These are phyloP conservation scores for Epinephelus moara DNA, from an alignment of 2,113 vertebrate species.

Conservation along the genomic window DNA sequence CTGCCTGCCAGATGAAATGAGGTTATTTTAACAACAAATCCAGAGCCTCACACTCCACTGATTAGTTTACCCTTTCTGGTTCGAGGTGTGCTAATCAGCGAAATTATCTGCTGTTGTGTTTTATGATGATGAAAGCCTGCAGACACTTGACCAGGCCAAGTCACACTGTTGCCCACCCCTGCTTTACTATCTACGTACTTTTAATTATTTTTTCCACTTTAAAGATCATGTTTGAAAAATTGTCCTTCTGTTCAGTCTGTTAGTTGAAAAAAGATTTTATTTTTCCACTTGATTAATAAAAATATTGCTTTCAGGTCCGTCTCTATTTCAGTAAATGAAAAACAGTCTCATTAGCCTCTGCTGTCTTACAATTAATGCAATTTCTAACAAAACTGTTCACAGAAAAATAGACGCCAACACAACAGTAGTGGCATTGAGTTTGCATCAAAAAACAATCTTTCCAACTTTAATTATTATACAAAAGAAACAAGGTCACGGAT, in stretches of 20 bases:
- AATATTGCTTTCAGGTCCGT: neutral
- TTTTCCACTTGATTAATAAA: neutral
- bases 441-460: neutral
- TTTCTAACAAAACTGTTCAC: neutral
- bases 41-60: conserved; percentile 3
- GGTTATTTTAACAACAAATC: conserved; percentile 6
- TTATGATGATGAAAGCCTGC: conserved; percentile 9
- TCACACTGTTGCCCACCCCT: neutral
- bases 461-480: neutral
- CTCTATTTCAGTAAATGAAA: neutral
- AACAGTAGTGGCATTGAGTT: neutral
- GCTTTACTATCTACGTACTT: neutral
- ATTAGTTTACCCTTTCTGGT: conserved; percentile 45
- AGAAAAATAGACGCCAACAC: neutral
- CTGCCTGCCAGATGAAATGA: conserved; percentile 3
- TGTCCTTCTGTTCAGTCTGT: neutral
- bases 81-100: conserved; percentile 34
- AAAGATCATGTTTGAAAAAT: neutral
- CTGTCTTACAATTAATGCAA: neutral
- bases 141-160: conserved; percentile 5
- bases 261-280: neutral
- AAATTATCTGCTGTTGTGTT: conserved; percentile 17
- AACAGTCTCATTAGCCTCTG: neutral
- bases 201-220: neutral
- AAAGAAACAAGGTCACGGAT: neutral